A percentile compares a stretch with the other conserved stretches of the same genome.
Evolutionary conservation across 2,797 vertebrate species (phyloP).

Genomic region (Florisuga fusca): DNA sequence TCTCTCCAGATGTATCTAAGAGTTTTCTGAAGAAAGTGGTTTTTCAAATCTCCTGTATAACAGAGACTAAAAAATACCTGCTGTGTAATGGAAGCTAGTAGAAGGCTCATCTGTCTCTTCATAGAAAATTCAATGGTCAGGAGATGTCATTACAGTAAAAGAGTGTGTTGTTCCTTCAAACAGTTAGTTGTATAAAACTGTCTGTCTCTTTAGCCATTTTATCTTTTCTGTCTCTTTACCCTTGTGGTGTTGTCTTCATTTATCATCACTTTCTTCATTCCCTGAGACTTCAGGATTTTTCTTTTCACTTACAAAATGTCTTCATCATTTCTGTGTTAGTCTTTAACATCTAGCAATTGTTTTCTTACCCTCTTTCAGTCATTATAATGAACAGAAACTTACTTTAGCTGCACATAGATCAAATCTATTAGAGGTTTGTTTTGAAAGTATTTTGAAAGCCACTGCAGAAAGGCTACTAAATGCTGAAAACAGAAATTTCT

Average conservation of each 20-base stretch:
- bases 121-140: slow-evolving; percentile 35
- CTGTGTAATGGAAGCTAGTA: slow-evolving; percentile 18
- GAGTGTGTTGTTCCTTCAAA: slow-evolving; percentile 28
- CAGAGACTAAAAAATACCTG: neutral
- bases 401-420: slow-evolving; percentile 52
- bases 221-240: slow-evolving; percentile 60
- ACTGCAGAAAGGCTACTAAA: slow-evolving; percentile 3
- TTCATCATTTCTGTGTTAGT: slow-evolving; percentile 61
- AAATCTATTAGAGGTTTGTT: slow-evolving; percentile 47
- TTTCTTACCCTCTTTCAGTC: slow-evolving; percentile 60
- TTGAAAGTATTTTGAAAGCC: slow-evolving; percentile 53
- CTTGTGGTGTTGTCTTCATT: slow-evolving; percentile 57
- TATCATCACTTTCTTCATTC: slow-evolving; percentile 56
- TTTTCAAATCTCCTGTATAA: neutral
- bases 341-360: slow-evolving; percentile 59
- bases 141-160: slow-evolving; percentile 38
- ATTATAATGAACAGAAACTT: slow-evolving; percentile 55
- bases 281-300: slow-evolving; percentile 47
- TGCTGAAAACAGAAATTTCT: neutral
- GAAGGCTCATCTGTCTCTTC: slow-evolving; percentile 53
- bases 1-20: neutral
- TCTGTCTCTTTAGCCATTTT: slow-evolving; percentile 53
- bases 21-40: neutral
- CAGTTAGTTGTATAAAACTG: slow-evolving; percentile 40
- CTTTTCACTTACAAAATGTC: slow-evolving; percentile 43